These are phyloP conservation scores for Lethocerus indicus DNA, from an alignment of 1,140 invertebrate genomes.

Conservation along the genomic window DNA sequence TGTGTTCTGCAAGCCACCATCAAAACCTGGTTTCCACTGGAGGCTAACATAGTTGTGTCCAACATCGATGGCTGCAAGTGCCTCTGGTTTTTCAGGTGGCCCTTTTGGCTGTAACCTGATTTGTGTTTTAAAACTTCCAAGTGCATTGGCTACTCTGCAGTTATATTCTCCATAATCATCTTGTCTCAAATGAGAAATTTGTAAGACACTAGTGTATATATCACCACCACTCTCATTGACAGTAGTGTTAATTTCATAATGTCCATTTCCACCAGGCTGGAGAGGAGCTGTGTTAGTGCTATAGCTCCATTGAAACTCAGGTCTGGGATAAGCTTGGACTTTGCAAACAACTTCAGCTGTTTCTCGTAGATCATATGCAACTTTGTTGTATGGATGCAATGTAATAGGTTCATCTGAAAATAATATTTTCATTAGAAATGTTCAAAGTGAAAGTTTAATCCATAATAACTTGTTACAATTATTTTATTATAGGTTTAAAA, in stretches of 20 bases:
- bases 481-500: slow-evolving; percentile 18
- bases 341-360: slow-evolving; percentile 70
- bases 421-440: slow-evolving; percentile 11
- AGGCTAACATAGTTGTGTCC: slow-evolving; percentile 61
- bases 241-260: slow-evolving; percentile 68
- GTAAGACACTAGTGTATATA: slow-evolving; percentile 58
- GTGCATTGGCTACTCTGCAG: slow-evolving; percentile 53
- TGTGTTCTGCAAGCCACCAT: slow-evolving; percentile 68
- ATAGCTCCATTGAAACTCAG: slow-evolving; percentile 82
- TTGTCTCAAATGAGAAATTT: slow-evolving; percentile 54
- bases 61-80: slow-evolving; percentile 44
- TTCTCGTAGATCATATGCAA: slow-evolving; percentile 69
- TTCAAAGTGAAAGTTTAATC: neutral
- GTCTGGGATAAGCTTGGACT: slow-evolving; percentile 80
- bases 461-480: neutral
- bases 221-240: slow-evolving; percentile 57
- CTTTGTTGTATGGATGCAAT: slow-evolving; percentile 69
- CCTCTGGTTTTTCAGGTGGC: slow-evolving; percentile 61
- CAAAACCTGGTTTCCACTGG: slow-evolving; percentile 73
- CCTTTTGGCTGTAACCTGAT: slow-evolving; percentile 70
- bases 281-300: slow-evolving; percentile 50
- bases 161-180: slow-evolving; percentile 81
- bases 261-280: slow-evolving; percentile 57
- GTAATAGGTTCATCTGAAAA: slow-evolving; percentile 65
- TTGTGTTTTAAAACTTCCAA: slow-evolving; percentile 55